A percentile compares a stretch with the other conserved stretches of the same genome.
Conservation (phyloP, 2,888 invertebrate species). For the Apamea epomidion region DNA sequence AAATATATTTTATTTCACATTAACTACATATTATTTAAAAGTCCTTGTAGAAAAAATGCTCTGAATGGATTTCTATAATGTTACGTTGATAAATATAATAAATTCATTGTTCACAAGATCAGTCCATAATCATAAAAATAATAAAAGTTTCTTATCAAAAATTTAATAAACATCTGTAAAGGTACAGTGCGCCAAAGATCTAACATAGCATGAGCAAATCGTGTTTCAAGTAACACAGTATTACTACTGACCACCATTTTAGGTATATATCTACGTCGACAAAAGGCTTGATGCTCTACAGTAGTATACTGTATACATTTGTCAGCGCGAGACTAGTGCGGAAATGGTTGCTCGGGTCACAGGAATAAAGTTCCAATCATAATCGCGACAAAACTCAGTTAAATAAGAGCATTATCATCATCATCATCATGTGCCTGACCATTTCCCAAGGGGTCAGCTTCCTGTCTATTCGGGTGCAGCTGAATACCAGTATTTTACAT, state of each 20-base stretch:
- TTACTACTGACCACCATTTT: not conserved
- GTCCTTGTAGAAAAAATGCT: slow-evolving; percentile 42
- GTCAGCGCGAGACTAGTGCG: too few species aligned
- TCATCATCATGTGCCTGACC: too few species aligned
- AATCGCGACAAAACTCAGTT: not conserved
- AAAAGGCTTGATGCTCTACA: not conserved
- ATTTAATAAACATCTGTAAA: slow-evolving; percentile 15
- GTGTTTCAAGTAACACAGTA: not conserved
- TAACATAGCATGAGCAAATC: slow-evolving; percentile 1
- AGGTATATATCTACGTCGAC: not conserved
- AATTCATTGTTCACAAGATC: slow-evolving; percentile 61
- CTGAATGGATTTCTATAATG: slow-evolving; percentile 54
- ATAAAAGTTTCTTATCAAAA: slow-evolving; percentile 47
- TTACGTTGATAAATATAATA: slow-evolving; percentile 58
- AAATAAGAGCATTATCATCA: too few species aligned
- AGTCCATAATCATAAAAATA: slow-evolving; percentile 32
- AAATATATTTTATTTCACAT: slow-evolving; percentile 37
- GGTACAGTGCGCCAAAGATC: not conserved
- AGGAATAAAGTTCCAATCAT: not conserved
- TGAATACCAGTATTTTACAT: too few species aligned
- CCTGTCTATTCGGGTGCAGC: too few species aligned
- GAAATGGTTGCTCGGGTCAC: not conserved
- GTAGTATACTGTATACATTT: not conserved
- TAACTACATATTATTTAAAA: slow-evolving; percentile 43
- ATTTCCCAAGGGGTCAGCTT: too few species aligned